Conservation (phyloP, 2,113 vertebrate genomes). For the Notechis scutatus region DNA sequence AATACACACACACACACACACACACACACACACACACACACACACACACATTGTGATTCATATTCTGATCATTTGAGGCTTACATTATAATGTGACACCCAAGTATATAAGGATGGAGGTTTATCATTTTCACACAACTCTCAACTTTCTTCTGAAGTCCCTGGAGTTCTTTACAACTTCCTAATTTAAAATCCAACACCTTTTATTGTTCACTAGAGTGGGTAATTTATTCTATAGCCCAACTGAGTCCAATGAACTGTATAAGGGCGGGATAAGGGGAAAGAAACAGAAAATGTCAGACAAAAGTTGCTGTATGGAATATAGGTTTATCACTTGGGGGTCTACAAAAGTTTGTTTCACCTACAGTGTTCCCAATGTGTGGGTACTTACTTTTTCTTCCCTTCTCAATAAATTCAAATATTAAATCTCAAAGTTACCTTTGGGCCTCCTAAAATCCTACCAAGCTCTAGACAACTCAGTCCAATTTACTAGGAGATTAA, state of each 20-base stretch:
- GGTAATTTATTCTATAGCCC: neutral
- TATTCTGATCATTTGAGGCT: neutral
- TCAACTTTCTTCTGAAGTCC: neutral
- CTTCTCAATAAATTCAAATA: neutral
- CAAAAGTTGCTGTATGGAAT: slow-evolving; percentile 13
- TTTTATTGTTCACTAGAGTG: neutral
- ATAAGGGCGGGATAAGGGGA: neutral
- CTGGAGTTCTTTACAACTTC: neutral
- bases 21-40: too few relatives aligned
- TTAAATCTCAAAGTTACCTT: neutral
- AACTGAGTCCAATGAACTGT: neutral
- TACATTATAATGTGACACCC: neutral
- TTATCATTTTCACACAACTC: neutral
- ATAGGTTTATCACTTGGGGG: neutral
- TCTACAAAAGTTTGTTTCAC: neutral
- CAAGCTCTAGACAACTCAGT: neutral
- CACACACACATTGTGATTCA: neutral
- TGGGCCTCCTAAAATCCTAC: neutral
- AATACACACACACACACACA: neutral
- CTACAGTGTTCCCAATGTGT: neutral
- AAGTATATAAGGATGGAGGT: neutral
- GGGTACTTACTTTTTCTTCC: neutral
- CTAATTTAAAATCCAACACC: slow-evolving; percentile 42
- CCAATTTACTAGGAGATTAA: neutral
- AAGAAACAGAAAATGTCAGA: slow-evolving; percentile 8